Percentiles rank a stretch among this genome's conserved stretches.
Evolutionary conservation across 2,888 invertebrate genomes (phyloP).

Genomic region (Cataglyphis albicans): DNA sequence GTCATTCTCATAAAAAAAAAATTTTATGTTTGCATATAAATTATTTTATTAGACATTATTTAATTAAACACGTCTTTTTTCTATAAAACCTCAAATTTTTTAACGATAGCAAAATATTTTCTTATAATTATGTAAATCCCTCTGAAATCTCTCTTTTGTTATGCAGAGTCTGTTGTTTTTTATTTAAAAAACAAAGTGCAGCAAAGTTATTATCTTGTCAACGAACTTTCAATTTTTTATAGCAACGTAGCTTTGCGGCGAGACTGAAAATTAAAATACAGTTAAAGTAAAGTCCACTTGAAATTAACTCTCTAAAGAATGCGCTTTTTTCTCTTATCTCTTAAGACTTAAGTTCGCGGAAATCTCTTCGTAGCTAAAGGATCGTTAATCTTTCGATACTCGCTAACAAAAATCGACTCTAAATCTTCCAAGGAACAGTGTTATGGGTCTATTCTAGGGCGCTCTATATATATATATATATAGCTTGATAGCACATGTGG

Average conservation of each 20-base stretch:
- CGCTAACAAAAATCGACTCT: slow-evolving; percentile 8
- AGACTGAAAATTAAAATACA: background rate
- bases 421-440: slow-evolving; percentile 7
- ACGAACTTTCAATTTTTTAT: background rate
- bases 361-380: slow-evolving; percentile 6
- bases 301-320: slow-evolving; percentile 22
- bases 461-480: background rate
- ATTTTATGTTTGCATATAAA: background rate
- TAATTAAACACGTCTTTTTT: background rate
- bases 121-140: background rate
- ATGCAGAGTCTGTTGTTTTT: background rate
- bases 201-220: background rate
- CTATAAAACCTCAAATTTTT: background rate
- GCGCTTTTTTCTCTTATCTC: background rate
- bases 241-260: background rate
- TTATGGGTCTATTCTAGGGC: background rate
- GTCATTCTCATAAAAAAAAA: background rate
- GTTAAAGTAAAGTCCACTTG: background rate
- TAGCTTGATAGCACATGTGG: slow-evolving; percentile 6
- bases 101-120: background rate
- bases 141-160: background rate
- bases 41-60: background rate
- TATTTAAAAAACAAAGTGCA: background rate
- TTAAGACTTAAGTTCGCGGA: background rate
- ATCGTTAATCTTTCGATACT: slow-evolving; percentile 10